Evolutionary conservation across 30 jellyfish, hydroid and myxozoan species (phyloP).

Genomic region (Chrysaora quinquecirrha): DNA sequence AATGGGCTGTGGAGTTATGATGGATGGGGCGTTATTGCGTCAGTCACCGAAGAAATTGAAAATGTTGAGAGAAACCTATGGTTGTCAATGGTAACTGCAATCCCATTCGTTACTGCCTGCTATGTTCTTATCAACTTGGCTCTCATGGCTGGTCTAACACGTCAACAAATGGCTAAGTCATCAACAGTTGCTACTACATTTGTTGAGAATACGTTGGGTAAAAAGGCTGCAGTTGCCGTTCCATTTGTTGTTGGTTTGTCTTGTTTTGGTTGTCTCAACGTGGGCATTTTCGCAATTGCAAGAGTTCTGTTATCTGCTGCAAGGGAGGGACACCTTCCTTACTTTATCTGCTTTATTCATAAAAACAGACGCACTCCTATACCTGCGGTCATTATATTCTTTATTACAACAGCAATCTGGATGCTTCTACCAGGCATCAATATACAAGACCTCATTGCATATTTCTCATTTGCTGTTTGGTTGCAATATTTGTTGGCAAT

Average conservation of each 20-base stretch:
- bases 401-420: conserved; percentile 34
- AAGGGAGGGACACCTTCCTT: conserved; percentile 39
- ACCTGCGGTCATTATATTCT: conserved; percentile 53
- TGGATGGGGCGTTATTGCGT: conserved; percentile 36
- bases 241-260: conserved; percentile 53
- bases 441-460: not conserved
- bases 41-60: conserved; percentile 45
- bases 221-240: conserved; percentile 17
- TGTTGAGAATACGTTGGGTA: conserved; percentile 28
- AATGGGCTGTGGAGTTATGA: conserved; percentile 47
- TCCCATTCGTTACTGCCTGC: too few relatives aligned
- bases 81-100: conserved; percentile 42
- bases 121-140: too few relatives aligned
- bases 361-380: too few relatives aligned
- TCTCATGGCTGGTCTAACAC: conserved; percentile 41
- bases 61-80: conserved; percentile 38
- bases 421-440: conserved; percentile 5
- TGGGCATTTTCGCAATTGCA: conserved; percentile 12
- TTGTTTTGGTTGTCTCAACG: conserved; percentile 35
- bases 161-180: conserved; percentile 31
- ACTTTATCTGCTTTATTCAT: not conserved
- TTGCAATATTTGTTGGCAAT: too few relatives aligned
- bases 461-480: too few relatives aligned
- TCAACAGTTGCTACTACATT: conserved; percentile 62
- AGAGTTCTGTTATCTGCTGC: conserved; percentile 52